Conservation (phyloP, 2,113 vertebrate species). For the Dunckerocampus dactyliophorus region DNA sequence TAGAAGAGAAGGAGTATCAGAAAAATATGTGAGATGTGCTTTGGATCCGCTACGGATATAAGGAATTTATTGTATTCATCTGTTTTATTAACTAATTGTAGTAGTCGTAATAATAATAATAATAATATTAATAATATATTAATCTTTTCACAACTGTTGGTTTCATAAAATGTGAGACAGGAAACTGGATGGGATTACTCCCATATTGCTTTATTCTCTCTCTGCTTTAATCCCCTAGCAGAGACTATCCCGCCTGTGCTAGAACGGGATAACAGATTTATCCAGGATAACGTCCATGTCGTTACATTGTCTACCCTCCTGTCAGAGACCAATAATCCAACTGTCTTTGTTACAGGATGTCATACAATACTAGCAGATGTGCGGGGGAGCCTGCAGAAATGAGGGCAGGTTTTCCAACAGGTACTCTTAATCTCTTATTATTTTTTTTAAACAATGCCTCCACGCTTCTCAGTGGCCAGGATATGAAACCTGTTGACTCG, state of each 20-base stretch:
- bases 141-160: conserved; percentile 10
- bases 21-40: background rate
- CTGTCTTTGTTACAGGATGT: conserved; percentile 46
- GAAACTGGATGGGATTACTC: conserved; percentile 49
- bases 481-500: conserved; percentile 52
- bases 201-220: conserved; percentile 46
- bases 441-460: conserved; percentile 11
- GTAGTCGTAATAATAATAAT: background rate
- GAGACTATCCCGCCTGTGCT: conserved; percentile 49
- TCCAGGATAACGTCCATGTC: conserved; percentile 59
- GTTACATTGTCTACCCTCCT: conserved; percentile 42
- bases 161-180: conserved; percentile 44
- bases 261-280: conserved; percentile 65
- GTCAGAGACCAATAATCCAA: conserved; percentile 55
- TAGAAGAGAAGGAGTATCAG: background rate
- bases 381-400: conserved; percentile 51
- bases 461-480: conserved; percentile 8
- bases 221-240: conserved; percentile 54
- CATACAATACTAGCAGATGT: conserved; percentile 67
- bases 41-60: background rate
- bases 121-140: background rate
- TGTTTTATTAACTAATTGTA: too few relatives aligned
- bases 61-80: background rate
- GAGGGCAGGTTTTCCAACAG: conserved; percentile 65
- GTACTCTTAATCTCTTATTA: conserved; percentile 54